These are phyloP conservation scores for Macrocentrus cingulum DNA, from an alignment of 1,140 invertebrate species.

Conservation along the genomic window DNA sequence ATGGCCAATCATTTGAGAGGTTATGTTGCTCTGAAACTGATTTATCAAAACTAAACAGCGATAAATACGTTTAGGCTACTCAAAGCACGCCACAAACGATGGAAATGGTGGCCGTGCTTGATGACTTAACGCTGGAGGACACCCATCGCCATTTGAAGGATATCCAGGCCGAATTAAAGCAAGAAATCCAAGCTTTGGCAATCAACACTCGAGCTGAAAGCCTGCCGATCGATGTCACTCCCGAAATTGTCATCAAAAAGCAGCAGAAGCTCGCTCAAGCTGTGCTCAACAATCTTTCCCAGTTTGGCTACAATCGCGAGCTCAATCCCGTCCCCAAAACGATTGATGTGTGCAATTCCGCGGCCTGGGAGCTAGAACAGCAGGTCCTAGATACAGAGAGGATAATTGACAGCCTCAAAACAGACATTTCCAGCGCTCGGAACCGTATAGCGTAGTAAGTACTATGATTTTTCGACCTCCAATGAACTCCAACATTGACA, in stretches of 20 bases:
- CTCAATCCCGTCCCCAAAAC: constrained; percentile 40
- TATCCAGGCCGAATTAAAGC: constrained; percentile 21
- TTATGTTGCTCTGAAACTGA: too few relatives aligned
- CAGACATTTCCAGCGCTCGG: constrained; percentile 25
- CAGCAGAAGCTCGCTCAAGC: constrained; percentile 29
- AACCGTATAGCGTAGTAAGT: constrained; percentile 38
- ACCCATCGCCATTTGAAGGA: constrained; percentile 37
- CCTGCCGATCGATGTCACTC: not conserved
- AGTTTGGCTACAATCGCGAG: constrained; percentile 32
- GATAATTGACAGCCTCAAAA: constrained; percentile 20
- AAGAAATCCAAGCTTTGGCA: constrained; percentile 38
- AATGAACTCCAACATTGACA: too few relatives aligned
- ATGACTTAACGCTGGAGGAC: constrained; percentile 41
- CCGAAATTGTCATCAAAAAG: constrained; percentile 34
- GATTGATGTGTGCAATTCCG: constrained; percentile 32
- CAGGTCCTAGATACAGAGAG: constrained; percentile 24
- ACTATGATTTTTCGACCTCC: too few relatives aligned
- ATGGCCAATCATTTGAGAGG: too few relatives aligned
- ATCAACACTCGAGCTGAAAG: constrained; percentile 9
- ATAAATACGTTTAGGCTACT: too few relatives aligned
- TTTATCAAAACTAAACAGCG: too few relatives aligned
- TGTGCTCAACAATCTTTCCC: constrained; percentile 25
- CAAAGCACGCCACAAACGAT: too few relatives aligned
- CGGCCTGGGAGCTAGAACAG: constrained; percentile 34
- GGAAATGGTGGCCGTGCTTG: not conserved